Percentiles rank a stretch among this genome's conserved stretches.
Conservation (phyloP, 2,888 invertebrate species). For the Phrixothrix hirtus region DNA sequence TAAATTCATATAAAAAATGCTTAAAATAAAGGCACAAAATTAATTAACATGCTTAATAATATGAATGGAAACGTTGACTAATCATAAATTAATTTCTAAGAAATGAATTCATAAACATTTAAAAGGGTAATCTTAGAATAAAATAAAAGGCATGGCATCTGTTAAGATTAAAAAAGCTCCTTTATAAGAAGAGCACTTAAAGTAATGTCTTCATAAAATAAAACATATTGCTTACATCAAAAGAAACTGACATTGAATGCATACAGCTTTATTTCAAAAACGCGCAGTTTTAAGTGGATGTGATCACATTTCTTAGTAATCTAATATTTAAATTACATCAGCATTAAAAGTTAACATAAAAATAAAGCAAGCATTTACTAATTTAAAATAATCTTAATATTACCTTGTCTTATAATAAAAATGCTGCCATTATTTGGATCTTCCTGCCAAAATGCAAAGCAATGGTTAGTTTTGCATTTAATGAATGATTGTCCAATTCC, state of each 20-base stretch:
- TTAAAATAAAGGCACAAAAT: too few relatives aligned
- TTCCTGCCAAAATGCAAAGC: conserved; percentile 74
- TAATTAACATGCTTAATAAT: too few relatives aligned
- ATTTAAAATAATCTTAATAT: not conserved
- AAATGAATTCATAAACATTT: too few relatives aligned
- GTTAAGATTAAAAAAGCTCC: conserved; percentile 11
- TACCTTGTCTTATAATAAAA: conserved; percentile 72
- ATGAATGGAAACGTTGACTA: too few relatives aligned
- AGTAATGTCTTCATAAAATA: not conserved
- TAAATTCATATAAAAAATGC: too few relatives aligned
- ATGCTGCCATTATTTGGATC: conserved; percentile 64
- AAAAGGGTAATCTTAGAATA: not conserved
- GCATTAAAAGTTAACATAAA: too few relatives aligned
- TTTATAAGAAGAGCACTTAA: conserved; percentile 8
- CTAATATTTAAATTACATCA: too few relatives aligned
- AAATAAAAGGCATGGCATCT: conserved; percentile 6
- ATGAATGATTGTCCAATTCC: conserved; percentile 18
- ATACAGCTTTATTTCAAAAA: not conserved
- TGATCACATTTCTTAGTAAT: too few relatives aligned
- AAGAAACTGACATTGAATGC: not conserved
- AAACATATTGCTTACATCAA: conserved; percentile 7
- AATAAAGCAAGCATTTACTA: too few relatives aligned
- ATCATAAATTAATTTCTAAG: too few relatives aligned
- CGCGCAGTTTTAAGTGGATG: too few relatives aligned
- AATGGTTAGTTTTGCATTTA: conserved; percentile 49